Evolutionary conservation across 2,113 vertebrate genomes (phyloP), one percentile per base, ranked within the genome.

Genomic region (Nesogale talazaci): DNA sequence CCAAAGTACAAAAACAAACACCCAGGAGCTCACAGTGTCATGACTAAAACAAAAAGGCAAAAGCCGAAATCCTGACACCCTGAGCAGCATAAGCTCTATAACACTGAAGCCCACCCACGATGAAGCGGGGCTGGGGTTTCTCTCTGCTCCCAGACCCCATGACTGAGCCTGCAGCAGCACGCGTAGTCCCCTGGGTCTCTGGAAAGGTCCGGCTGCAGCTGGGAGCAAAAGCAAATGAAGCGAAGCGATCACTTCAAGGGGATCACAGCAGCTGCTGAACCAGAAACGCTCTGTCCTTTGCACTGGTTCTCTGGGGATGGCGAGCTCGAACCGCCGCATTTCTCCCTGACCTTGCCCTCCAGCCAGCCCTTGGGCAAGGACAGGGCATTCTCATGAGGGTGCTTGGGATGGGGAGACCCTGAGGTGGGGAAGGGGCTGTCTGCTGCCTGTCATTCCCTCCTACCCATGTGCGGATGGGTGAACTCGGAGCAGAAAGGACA

Each of bases 211-310:
- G 59, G 77, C 34, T 46, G 61, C 40, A 52, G 16, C n/a, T 1
- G 22, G 75, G 40, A 65, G 91, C 85, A 56, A 25, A 92, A 59
- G 80, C 63, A 75, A 94, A 94, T 70, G 40, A 7, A 82, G 78
- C 19, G 87, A 38, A 92, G 91, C 46, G 92, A 0, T 56, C 85
- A 61, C 90, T 96, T 86, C 82, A 40, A 86, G 86, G 82, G 89
- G 56, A 57, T 20, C 80, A 59, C 67, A 87, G 83, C 3, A 36
- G 85, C 95, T 70, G 95, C 83, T 84, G 81, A 95, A 89, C 93
- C 94, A 94, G 46, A 96, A 94, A 82, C 10, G 94, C 88, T 27
- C 88, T 96, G 96, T 95, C 88, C 46, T 96, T 96, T 97, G 88
- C 31, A 79, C 90, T 92, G 42, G 70, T 89, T 77, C 70, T 46